phyloP scores from a whole-genome alignment of 2,888 invertebrate species.

The Pyrrhia umbra region DNA sequence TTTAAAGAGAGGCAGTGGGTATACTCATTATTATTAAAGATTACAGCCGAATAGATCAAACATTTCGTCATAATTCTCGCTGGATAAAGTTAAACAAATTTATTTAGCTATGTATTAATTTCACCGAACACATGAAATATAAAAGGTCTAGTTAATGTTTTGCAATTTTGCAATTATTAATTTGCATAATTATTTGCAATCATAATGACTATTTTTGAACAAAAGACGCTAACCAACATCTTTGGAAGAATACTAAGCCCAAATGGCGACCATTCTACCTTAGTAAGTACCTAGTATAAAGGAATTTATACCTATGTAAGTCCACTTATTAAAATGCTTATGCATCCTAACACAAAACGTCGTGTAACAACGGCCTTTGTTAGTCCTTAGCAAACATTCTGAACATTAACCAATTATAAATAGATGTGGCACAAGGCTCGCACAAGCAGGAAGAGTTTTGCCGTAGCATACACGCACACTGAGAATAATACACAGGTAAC shows the following conservation, averaged over 20 bases:
- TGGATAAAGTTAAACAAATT: not conserved
- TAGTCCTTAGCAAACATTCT: constrained; percentile 20
- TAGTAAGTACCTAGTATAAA: no score
- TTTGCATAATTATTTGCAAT: no score
- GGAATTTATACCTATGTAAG: no score
- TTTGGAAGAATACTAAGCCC: no score
- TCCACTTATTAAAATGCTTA: constrained; percentile 4
- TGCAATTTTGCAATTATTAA: no score
- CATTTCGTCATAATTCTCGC: not conserved
- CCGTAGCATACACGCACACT: constrained; percentile 16
- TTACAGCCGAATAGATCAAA: not conserved
- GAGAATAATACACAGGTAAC: not conserved
- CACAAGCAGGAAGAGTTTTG: constrained; percentile 40
- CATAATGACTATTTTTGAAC: not conserved
- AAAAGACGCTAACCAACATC: no score
- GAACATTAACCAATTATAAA: constrained; percentile 48
- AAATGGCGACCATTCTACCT: no score
- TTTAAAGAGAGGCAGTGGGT: not conserved
- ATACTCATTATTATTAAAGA: not conserved
- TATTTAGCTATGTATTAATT: not conserved
- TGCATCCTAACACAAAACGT: constrained; percentile 25
- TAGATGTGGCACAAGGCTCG: constrained; percentile 54
- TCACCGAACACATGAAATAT: not conserved
- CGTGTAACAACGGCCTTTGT: constrained; percentile 27
- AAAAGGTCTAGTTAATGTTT: not conserved